Conservation (phyloP, 2,797 vertebrate species). For the Psittacula echo region DNA sequence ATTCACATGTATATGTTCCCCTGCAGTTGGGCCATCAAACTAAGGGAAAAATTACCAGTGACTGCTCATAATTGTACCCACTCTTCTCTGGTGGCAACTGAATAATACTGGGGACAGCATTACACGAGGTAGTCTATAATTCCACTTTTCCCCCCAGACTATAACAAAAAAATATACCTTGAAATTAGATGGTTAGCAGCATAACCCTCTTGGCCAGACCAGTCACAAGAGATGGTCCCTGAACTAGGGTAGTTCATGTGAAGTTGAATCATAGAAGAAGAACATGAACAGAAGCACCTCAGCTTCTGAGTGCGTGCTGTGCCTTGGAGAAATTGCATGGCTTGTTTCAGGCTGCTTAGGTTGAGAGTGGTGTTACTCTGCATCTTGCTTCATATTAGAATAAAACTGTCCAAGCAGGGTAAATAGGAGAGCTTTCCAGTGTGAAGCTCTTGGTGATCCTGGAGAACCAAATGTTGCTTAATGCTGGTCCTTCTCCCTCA, state of each 20-base stretch:
- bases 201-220: not conserved
- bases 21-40: not conserved
- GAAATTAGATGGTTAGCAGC: not conserved
- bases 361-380: not conserved
- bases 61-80: not conserved
- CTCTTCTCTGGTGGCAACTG: not conserved
- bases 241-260: not conserved
- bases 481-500: not conserved
- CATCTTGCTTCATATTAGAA: not conserved
- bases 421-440: not conserved
- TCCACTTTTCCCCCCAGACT: rapidly evolving
- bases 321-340: not conserved
- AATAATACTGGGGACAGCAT: not conserved
- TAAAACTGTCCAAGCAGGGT: not conserved
- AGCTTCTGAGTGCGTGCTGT: not conserved
- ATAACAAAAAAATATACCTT: not conserved
- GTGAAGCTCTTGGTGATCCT: not conserved
- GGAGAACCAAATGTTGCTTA: not conserved
- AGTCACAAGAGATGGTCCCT: not conserved
- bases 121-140: not conserved
- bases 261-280: not conserved
- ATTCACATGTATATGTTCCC: not conserved
- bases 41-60: not conserved
- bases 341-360: not conserved
- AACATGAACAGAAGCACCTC: not conserved